A percentile compares a stretch with the other conserved stretches of the same genome.
phyloP scores from a whole-genome alignment of 2,113 vertebrate species.

The Chloebia gouldiae region DNA sequence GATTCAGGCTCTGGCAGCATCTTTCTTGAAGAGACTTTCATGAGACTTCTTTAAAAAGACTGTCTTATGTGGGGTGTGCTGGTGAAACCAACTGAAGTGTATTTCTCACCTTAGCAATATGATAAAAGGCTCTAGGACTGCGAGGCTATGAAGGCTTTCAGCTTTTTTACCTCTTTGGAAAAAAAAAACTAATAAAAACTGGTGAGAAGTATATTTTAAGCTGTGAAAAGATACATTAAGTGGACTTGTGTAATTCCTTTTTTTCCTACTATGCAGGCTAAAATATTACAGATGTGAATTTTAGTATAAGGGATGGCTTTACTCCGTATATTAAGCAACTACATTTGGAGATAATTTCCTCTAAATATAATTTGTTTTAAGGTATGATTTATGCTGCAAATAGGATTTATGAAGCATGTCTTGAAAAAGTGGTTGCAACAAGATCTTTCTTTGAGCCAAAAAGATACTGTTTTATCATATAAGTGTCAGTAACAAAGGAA shows the following conservation, averaged over 20 bases:
- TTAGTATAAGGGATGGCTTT: background rate
- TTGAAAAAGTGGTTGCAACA: slow-evolving; percentile 18
- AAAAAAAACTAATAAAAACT: background rate
- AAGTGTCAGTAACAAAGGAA: background rate
- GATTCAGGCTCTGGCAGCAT: background rate
- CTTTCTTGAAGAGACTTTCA: background rate
- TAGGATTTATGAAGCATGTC: slow-evolving; percentile 18
- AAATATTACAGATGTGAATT: background rate
- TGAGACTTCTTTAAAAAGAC: background rate
- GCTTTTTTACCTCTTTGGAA: background rate
- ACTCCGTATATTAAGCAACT: background rate
- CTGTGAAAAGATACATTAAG: background rate
- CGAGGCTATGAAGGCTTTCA: background rate
- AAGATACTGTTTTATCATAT: background rate
- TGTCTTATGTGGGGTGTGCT: background rate
- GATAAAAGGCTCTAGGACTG: background rate
- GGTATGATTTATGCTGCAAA: slow-evolving; percentile 3
- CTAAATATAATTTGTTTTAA: slow-evolving; percentile 1
- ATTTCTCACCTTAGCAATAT: background rate
- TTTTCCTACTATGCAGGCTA: background rate
- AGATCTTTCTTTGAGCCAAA: background rate
- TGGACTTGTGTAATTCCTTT: background rate
- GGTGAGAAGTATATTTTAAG: background rate
- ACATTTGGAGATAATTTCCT: background rate
- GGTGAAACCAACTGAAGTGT: background rate